Evolutionary conservation across 23 tunicate species (phyloP), one percentile per base, ranked within the genome.

Genomic region (Diplosoma virens): DNA sequence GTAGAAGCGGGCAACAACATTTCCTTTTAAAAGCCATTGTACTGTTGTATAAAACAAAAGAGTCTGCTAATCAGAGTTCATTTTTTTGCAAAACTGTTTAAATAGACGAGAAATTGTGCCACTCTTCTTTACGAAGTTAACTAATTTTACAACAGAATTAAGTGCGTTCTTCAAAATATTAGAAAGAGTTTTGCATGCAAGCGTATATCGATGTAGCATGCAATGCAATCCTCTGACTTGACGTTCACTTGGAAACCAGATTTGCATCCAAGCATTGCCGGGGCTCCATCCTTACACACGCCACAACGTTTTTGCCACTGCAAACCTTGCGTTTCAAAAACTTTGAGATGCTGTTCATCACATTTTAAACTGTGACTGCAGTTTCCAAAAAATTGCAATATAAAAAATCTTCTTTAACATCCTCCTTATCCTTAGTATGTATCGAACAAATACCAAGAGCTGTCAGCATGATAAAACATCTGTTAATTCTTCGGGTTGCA

Each of bases 181-280:
- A 48, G 78, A 78, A 32, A 80, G 64, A 14, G 85, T 80, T 30
- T 80, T 80, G 67, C 85, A 26, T 30, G 78, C 79, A 35, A 80
- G 85, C 72, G 86, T 34, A 41, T 82, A 73, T 60, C 81, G 18
- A 58, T 74, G 81, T 55, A 59, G 58, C 41, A 73, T 32, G 73
- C 81, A 83, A 41, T 83, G 81, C 1, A 75, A 41, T 1, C 79
- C 81, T 59, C 47, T 83, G 36, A 66, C 81, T 75, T 75, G 34
- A 83, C 82, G 76, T 65, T 75, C 82, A 47, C 76, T 76, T 83
- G 87, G 73, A 75, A 75, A 2, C 81, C 81, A 37, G 81, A 75
- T 31, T 61, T 75, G 32, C 84, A 76, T 60, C 87, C 63, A 0
- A 83, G 75, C 79, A 58, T 81, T 29, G 79, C 56, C 0, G 55